Base-by-base conservation (phyloP, 1,140 invertebrate species). In the Sitophilus oryzae region DNA sequence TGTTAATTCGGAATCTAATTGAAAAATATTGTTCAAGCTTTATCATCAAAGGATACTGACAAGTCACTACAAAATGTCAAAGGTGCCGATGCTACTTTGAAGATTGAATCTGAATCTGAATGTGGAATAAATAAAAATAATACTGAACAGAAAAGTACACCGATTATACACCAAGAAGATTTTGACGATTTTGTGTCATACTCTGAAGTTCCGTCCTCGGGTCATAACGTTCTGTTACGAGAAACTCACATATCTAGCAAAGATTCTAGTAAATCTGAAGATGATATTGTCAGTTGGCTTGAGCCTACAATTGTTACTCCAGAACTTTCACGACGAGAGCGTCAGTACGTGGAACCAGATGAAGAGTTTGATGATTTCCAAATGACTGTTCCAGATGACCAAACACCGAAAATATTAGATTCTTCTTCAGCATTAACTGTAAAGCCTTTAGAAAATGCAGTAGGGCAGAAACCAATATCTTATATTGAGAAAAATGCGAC, bases 171-270 rank as follows among this genome's bases (percentile, higher is more conserved):
- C 3, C 21, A 19, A 6, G 56, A 65, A 35, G 62, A 67, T 56
- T 61, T 61, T 36, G 65, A 64, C 38, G 64, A 66, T 35, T 67
- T 69, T 40, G 53, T 54, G 8, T 47, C 44, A 9, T 22, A 43
- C 52, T 35, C 18, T 21, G 16, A 44, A 10, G 14, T 40, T 14
- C 6, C 19, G 6, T 18, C 43, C 1, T 25, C 6, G 9, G 61
- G 58, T 14, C 56, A 48, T 1, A 65, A 58, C 25, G 42, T 64
- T 37, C 47, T 69, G 15, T 55, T 71, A 43, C 48, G 66, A 34
- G 69, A 71, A 63, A 71, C 69, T 6, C 60, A 71, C 51, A 71
- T 71, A 56, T 66, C 67, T 21, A 65, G 57, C 49, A 56, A 61
- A 30, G 40, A 46, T 20, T 0, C 5, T 10, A 46, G 22, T 30